Conservation (phyloP, 2,113 vertebrate species). For the Channa maculata region DNA sequence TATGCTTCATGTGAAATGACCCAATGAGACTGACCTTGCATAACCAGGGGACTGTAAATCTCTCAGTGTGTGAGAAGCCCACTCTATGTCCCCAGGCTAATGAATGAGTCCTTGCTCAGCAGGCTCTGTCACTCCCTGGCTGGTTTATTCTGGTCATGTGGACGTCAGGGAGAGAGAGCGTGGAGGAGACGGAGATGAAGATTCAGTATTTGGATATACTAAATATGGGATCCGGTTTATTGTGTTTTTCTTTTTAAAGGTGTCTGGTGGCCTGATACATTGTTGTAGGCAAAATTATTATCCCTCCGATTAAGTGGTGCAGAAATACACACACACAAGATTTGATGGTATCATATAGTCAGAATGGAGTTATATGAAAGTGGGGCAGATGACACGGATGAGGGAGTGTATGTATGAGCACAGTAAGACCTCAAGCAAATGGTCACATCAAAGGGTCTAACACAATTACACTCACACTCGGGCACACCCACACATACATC, state of each 20-base stretch:
- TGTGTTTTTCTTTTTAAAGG: constrained; percentile 15
- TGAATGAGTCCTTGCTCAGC: constrained; percentile 60
- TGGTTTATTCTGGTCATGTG: constrained; percentile 42
- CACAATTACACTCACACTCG: constrained; percentile 58
- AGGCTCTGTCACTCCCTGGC: constrained; percentile 41
- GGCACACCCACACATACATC: constrained; percentile 59
- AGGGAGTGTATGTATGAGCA: constrained; percentile 38
- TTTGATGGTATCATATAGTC: background rate
- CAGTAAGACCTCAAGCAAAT: constrained; percentile 41
- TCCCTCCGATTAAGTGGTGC: constrained; percentile 5
- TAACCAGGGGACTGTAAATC: constrained; percentile 41
- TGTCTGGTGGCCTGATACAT: constrained; percentile 9
- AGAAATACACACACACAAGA: background rate
- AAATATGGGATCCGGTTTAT: constrained; percentile 1
- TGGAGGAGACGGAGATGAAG: background rate
- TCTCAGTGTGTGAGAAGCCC: constrained; percentile 37
- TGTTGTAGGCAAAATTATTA: background rate
- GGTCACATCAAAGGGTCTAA: constrained; percentile 70
- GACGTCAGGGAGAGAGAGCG: constrained; percentile 15
- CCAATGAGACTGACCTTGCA: background rate
- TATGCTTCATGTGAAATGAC: constrained; percentile 27
- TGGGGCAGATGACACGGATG: constrained; percentile 21
- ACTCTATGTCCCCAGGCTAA: constrained; percentile 40
- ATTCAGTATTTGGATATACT: constrained; percentile 8
- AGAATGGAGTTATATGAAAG: constrained; percentile 24